phyloP scores from a whole-genome alignment of 2,797 vertebrate genomes.

The Liasis olivaceus region DNA sequence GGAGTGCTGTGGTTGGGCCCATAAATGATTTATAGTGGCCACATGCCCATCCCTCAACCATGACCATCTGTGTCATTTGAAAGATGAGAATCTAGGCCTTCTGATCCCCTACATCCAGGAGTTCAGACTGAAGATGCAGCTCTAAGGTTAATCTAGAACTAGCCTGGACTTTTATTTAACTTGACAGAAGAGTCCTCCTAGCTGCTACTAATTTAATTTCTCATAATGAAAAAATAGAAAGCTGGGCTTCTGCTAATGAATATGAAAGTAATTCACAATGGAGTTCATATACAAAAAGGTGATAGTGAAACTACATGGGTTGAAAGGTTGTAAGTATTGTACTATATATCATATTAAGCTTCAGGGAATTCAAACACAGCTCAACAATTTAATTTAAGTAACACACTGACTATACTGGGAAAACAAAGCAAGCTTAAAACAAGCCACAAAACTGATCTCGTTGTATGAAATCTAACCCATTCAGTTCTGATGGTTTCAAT shows the following conservation, averaged over 20 bases:
- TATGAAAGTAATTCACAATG: not conserved
- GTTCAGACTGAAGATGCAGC: not conserved
- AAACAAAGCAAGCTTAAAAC: constrained; percentile 10
- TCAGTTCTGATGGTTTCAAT: constrained; percentile 14
- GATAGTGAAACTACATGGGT: not conserved
- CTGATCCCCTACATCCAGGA: not conserved
- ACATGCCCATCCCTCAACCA: not conserved
- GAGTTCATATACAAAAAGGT: not conserved
- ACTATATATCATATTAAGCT: not conserved
- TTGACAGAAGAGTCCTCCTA: not conserved
- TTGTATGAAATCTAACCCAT: constrained; percentile 3
- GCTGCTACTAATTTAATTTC: not conserved
- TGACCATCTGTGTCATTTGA: not conserved
- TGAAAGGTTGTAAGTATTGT: not conserved
- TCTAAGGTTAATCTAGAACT: not conserved
- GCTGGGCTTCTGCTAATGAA: not conserved
- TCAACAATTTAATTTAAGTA: constrained; percentile 3
- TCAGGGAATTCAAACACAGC: not conserved
- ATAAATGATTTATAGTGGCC: not conserved
- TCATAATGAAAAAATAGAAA: not conserved
- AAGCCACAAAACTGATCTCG: not conserved
- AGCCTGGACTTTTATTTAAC: not conserved
- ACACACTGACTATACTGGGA: not conserved
- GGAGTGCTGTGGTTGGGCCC: not conserved
- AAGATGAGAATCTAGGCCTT: not conserved